Conservation (phyloP, 1,140 invertebrate species). For the Pemphigus obesinymphae region DNA sequence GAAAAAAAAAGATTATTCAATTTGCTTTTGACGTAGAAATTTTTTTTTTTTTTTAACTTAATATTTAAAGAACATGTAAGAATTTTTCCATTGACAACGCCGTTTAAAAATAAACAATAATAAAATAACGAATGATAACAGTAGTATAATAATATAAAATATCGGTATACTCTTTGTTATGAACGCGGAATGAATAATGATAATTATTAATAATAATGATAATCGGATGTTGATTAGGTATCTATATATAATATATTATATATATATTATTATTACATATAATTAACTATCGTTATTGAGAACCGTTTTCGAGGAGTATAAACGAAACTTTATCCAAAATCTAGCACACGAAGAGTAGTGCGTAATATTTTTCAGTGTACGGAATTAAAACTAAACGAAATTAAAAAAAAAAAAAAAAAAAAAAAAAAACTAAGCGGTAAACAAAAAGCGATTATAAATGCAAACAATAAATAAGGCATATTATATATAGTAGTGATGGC, state of each 20-base stretch:
- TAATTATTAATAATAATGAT: not conserved
- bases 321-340: not conserved
- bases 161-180: not conserved
- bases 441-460: not conserved
- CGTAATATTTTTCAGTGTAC: not conserved
- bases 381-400: too few relatives aligned
- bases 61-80: not conserved
- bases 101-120: not conserved
- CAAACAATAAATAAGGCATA: not conserved
- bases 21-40: not conserved
- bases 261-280: too few relatives aligned
- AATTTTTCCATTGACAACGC: not conserved
- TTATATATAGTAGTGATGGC: too few relatives aligned
- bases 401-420: not conserved
- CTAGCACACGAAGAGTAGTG: not conserved
- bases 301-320: not conserved
- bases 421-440: not conserved
- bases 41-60: not conserved
- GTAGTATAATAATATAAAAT: too few relatives aligned
- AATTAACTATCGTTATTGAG: too few relatives aligned
- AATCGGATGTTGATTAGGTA: not conserved
- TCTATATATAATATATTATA: too few relatives aligned
- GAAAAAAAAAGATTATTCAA: conserved; percentile 24
- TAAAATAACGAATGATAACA: not conserved
- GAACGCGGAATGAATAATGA: not conserved